These are phyloP conservation scores for Peromyscus leucopus DNA, from an alignment of 2,113 vertebrate species.

Conservation along the genomic window DNA sequence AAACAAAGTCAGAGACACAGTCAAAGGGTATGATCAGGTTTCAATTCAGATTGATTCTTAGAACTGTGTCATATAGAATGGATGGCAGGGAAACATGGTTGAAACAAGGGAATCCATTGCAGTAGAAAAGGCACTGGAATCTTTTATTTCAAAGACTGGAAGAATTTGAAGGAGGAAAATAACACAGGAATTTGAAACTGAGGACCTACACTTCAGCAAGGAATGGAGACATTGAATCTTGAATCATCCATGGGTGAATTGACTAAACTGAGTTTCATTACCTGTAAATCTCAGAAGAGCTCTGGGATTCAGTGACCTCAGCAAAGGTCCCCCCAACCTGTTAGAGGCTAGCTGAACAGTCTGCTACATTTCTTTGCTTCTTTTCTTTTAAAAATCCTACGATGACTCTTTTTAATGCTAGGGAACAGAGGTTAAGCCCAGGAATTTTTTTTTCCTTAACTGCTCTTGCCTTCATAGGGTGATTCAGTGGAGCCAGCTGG, in stretches of 20 bases:
- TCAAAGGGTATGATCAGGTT: background rate
- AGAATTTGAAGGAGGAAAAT: background rate
- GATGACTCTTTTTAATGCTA: slow-evolving; percentile 27
- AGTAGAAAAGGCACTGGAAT: background rate
- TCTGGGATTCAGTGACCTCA: slow-evolving; percentile 47
- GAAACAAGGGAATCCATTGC: background rate
- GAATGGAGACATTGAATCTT: background rate
- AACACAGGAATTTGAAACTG: background rate
- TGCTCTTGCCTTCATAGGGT: background rate
- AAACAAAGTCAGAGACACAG: background rate
- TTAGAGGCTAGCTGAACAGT: background rate
- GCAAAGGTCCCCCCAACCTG: background rate
- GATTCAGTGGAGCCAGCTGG: slow-evolving; percentile 1
- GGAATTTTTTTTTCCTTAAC: slow-evolving; percentile 30
- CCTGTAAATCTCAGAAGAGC: slow-evolving; percentile 6
- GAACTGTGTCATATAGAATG: background rate
- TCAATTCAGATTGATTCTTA: background rate
- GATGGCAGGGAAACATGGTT: background rate
- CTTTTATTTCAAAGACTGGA: background rate
- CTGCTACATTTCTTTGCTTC: slow-evolving; percentile 53
- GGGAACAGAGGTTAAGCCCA: slow-evolving; percentile 65
- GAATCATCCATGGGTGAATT: slow-evolving; percentile 25
- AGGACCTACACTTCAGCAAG: background rate
- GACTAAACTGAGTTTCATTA: slow-evolving; percentile 58
- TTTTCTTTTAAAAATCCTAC: slow-evolving; percentile 55